Evolutionary conservation across 2,888 invertebrate species (phyloP).

Genomic region (Patella caerulea): DNA sequence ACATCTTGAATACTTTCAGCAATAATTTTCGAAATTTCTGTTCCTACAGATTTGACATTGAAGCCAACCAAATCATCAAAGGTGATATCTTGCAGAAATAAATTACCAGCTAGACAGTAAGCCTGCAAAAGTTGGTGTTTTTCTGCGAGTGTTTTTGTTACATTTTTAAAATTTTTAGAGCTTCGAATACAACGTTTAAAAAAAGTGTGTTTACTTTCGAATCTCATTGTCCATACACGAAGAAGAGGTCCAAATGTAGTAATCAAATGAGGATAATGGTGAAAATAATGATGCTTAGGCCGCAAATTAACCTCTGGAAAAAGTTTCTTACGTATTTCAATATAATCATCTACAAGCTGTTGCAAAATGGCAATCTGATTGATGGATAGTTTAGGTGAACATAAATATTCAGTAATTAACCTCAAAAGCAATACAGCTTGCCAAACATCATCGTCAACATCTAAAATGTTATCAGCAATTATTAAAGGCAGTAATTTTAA

Average conservation of each 20-base stretch:
- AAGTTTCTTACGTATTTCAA: not conserved
- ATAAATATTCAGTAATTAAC: conserved; percentile 17
- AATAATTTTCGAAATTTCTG: not conserved
- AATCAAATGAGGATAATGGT: not conserved
- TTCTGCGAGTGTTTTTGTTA: conserved; percentile 1
- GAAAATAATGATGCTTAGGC: not conserved
- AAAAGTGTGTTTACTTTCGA: not conserved
- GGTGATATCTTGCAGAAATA: not conserved
- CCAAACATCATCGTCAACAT: conserved; percentile 14
- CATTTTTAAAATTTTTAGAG: not conserved
- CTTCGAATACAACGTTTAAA: not conserved
- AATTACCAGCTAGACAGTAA: not conserved
- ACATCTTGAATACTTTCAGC: not conserved
- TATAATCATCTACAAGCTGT: conserved; percentile 11
- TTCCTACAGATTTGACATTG: not conserved
- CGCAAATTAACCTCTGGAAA: not conserved
- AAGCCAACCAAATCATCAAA: not conserved
- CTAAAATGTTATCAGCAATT: not conserved
- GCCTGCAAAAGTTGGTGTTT: not conserved
- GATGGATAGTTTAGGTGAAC: conserved; percentile 18
- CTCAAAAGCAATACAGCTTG: conserved; percentile 14
- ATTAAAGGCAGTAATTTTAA: conserved; percentile 19
- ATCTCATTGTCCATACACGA: not conserved
- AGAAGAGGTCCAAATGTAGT: not conserved
- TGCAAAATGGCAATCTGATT: conserved; percentile 8